phyloP scores from a whole-genome alignment of 2,113 vertebrate genomes.

The Emydura subglobosa region DNA sequence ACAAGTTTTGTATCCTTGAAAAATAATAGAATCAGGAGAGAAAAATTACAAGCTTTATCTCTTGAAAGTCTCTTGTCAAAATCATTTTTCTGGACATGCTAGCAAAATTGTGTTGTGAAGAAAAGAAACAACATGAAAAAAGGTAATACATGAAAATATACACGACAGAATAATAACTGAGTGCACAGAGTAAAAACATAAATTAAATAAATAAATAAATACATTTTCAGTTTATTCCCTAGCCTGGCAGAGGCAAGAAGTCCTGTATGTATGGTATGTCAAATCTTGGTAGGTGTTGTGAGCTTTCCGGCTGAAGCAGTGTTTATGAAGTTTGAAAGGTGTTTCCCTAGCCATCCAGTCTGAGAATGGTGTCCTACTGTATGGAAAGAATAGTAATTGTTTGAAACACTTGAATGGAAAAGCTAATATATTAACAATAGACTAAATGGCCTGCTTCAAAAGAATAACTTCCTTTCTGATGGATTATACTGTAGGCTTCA shows the following conservation, averaged over 20 bases:
- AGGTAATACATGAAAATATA: neutral
- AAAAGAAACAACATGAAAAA: neutral
- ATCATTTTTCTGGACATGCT: neutral
- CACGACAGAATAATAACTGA: neutral
- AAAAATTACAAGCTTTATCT: neutral
- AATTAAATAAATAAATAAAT: neutral
- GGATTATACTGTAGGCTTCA: neutral
- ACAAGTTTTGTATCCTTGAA: slow-evolving; percentile 6
- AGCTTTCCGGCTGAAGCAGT: neutral
- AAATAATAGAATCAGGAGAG: neutral
- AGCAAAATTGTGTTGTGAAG: neutral
- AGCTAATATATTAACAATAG: neutral
- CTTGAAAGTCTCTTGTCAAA: slow-evolving; percentile 7
- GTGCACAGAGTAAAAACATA: neutral
- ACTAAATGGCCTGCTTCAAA: neutral
- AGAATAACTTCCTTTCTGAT: neutral
- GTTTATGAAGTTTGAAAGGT: neutral
- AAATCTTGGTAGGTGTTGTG: neutral
- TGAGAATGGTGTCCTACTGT: neutral
- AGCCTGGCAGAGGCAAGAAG: neutral
- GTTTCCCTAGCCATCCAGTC: neutral
- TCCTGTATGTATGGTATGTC: neutral
- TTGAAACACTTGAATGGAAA: neutral
- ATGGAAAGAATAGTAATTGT: neutral
- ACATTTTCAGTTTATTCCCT: neutral